Base-by-base conservation (phyloP, 2,888 invertebrate genomes). In the Cerastis leucographa region DNA sequence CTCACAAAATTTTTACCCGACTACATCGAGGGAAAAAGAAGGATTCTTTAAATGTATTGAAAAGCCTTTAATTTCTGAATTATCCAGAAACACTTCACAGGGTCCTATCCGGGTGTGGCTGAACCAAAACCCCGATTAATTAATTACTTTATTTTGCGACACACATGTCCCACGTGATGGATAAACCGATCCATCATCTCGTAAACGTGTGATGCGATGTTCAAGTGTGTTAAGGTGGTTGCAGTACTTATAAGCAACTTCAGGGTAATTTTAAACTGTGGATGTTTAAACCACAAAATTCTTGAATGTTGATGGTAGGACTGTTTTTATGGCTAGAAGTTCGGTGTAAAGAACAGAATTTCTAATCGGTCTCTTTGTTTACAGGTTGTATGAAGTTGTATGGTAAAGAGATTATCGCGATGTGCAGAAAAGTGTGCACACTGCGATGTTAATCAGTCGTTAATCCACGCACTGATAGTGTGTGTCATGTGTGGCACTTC, bases 321-420 rank as follows among this genome's bases (percentile, higher is more conserved):
- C n/a, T 40, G n/a, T 56, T 56, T 17, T 8, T 8, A 1, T 8
- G 3, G 29, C 17, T 25, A 29, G 8, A 19, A 29, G 17, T 46
- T 11, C 12, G 35, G 67, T 25, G 44, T 46, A 2, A 29, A 29
- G 1, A 29, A 68, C 9, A 79, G 11, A 7, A 17, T 71, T 35
- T 9, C 9, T 22, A 3, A 22, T 44, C 17, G 8, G 49, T 22
- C 5, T 1, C 17, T 42, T n/a, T 59, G 71, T 59, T 42, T 69
- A 19, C 74, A 54, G 25, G 14, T 19, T 3, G 29, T 40, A 64
- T 17, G 19, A 54, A 22, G 19, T 19, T 5, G 29, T 40, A 74
- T 17, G 19, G 40, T 64, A 64, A 81, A n/a, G 0, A 65, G 64
- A 78, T 82, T 44, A 82, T 25, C 14, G 51, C 46, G 40, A 17